Evolutionary conservation across 2,797 vertebrate species (phyloP).

Genomic region (Xyrichtys novacula): DNA sequence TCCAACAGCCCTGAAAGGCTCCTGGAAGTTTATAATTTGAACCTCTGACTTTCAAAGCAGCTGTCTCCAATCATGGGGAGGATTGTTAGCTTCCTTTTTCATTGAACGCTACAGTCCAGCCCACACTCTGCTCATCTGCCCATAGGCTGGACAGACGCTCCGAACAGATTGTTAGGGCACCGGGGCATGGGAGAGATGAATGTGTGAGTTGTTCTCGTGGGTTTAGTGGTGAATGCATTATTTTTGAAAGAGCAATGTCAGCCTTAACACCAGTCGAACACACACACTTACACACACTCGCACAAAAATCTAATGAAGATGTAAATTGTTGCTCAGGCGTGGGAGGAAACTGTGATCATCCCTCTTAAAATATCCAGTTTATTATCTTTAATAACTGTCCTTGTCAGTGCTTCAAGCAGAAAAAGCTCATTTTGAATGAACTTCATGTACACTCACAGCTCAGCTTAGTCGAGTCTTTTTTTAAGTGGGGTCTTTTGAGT

Average conservation of each 20-base stretch:
- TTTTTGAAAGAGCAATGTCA: background rate
- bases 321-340: background rate
- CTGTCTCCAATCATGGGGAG: background rate
- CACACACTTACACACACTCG: background rate
- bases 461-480: background rate
- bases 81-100: background rate
- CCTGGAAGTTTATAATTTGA: background rate
- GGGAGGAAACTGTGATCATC: background rate
- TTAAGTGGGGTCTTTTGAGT: background rate
- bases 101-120: background rate
- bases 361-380: background rate
- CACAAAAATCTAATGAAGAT: background rate
- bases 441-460: background rate
- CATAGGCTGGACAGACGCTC: constrained; percentile 6
- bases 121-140: constrained; percentile 10
- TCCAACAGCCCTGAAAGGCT: background rate
- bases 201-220: constrained; percentile 3
- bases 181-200: background rate
- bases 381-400: background rate
- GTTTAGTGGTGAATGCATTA: background rate
- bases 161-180: constrained; percentile 28
- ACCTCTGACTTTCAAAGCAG: background rate
- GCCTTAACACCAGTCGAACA: background rate
- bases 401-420: background rate
- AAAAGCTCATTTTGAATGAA: background rate